Evolutionary conservation across 2,888 invertebrate species (phyloP).

Genomic region (Aleiodes alternator): DNA sequence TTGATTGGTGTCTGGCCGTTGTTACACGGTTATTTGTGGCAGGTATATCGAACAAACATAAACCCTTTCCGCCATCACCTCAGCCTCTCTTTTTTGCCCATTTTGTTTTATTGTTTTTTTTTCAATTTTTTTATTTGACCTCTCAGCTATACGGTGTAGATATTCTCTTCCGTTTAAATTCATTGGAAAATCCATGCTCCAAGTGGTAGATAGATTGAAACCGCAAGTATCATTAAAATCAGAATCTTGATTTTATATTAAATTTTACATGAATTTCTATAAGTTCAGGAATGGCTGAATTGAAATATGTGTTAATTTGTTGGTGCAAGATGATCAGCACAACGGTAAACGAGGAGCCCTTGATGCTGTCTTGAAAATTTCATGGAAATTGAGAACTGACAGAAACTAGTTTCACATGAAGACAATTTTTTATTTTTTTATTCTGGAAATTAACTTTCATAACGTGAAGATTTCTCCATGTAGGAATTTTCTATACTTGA

Average conservation of each 20-base stretch:
- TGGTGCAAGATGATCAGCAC: too few species aligned
- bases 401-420: too few species aligned
- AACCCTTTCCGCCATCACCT: conserved; percentile 5
- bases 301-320: too few species aligned
- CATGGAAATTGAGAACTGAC: too few species aligned
- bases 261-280: not conserved
- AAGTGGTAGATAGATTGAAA: not conserved
- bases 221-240: not conserved
- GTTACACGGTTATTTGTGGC: conserved; percentile 42
- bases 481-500: too few species aligned
- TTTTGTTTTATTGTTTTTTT: not conserved
- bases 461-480: too few species aligned
- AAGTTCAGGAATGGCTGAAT: too few species aligned
- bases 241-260: not conserved
- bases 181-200: not conserved
- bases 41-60: conserved; percentile 38
- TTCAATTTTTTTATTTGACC: not conserved
- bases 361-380: too few species aligned
- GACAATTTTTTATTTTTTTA: too few species aligned
- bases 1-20: conserved; percentile 47
- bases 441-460: too few species aligned
- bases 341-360: too few species aligned
- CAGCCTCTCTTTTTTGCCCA: conserved; percentile 6
- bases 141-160: not conserved
- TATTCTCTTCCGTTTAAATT: not conserved